Evolutionary conservation across 2,797 vertebrate species (phyloP).

Genomic region (Mormyrops boulengeri): DNA sequence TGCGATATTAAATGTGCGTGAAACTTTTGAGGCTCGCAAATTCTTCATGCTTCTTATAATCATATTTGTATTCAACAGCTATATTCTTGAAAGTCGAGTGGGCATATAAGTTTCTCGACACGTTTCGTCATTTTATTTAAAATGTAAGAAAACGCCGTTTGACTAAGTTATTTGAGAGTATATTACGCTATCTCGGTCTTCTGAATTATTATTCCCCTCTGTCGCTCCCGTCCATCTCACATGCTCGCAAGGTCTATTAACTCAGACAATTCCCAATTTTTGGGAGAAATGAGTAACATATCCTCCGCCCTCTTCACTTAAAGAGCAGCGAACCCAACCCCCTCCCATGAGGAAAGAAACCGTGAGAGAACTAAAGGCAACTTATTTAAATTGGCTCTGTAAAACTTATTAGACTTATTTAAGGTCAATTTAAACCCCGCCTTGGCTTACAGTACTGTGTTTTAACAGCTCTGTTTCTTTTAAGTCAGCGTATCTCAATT

Average conservation of each 20-base stretch:
- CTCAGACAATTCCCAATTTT: not conserved
- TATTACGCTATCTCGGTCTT: not conserved
- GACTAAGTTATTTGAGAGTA: not conserved
- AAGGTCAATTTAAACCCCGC: not conserved
- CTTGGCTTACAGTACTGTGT: not conserved
- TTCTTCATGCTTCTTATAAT: not conserved
- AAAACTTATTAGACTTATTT: not conserved
- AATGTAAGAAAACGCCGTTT: not conserved
- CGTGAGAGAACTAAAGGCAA: not conserved
- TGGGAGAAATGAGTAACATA: not conserved
- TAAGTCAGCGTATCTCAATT: not conserved
- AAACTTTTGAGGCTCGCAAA: not conserved
- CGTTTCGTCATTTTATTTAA: not conserved
- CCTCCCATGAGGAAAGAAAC: slow-evolving; percentile 16
- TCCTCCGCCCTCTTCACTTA: not conserved
- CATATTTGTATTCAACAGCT: not conserved
- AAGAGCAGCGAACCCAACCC: slow-evolving; percentile 24
- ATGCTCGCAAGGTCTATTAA: not conserved
- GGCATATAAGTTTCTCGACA: not conserved
- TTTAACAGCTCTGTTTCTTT: not conserved
- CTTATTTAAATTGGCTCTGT: not conserved
- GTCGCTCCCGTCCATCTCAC: not conserved
- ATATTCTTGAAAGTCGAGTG: not conserved
- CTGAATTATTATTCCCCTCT: not conserved
- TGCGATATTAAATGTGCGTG: not conserved